These are phyloP conservation scores for Diadema setosum DNA, from an alignment of 35 echinoderm and acorn worm genomes.

Conservation along the genomic window DNA sequence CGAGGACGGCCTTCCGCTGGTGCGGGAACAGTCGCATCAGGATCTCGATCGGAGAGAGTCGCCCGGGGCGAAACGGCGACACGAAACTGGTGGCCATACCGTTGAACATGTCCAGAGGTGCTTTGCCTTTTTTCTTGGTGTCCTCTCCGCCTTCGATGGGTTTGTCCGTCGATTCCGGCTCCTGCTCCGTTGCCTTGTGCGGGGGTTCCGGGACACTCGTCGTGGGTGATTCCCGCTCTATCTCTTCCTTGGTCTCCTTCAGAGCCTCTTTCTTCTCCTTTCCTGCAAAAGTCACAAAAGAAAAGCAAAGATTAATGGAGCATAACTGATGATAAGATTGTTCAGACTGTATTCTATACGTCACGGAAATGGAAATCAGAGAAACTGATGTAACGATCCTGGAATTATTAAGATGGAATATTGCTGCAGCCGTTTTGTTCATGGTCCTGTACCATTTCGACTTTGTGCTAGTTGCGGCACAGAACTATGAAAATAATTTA, in stretches of 20 bases:
- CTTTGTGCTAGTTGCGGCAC: no score
- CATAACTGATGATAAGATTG: neutral
- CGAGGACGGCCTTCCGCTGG: constrained; percentile 82
- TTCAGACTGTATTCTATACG: neutral
- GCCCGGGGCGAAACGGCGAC: constrained; percentile 83
- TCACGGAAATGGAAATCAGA: neutral
- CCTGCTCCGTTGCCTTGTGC: neutral
- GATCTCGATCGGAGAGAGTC: constrained; percentile 88
- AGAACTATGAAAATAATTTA: no score
- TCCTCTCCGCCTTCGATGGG: constrained; percentile 20
- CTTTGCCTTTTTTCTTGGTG: constrained; percentile 5
- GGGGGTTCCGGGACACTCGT: constrained; percentile 56
- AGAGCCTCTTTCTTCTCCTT: constrained; percentile 25
- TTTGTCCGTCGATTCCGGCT: constrained; percentile 35
- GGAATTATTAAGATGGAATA: neutral
- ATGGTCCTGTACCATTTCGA: neutral
- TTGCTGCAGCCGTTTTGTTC: neutral
- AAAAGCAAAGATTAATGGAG: neutral
- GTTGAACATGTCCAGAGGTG: constrained; percentile 67
- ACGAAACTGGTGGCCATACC: constrained; percentile 82
- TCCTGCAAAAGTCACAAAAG: constrained; percentile 43
- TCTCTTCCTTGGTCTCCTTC: constrained; percentile 55
- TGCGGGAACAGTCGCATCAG: constrained; percentile 82
- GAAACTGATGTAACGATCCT: neutral
- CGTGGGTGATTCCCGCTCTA: constrained; percentile 69